Conservation (phyloP, 2,888 invertebrate genomes). For the Micropterix aruncella region DNA sequence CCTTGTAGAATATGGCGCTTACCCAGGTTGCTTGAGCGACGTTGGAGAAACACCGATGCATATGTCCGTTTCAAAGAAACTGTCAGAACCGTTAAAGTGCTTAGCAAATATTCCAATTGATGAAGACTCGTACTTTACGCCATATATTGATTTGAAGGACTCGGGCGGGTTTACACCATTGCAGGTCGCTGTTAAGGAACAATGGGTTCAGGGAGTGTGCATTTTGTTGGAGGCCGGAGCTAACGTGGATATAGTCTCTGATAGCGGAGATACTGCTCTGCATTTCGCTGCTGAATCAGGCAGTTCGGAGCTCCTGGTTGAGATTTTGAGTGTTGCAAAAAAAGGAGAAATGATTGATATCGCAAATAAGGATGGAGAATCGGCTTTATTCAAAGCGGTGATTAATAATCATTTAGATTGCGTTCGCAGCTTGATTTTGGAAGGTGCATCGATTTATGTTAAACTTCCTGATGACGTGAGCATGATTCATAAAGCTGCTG, state of each 20-base stretch:
- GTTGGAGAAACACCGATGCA: slow-evolving; percentile 36
- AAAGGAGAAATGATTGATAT: slow-evolving; percentile 31
- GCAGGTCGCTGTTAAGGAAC: slow-evolving; percentile 32
- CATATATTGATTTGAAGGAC: slow-evolving; percentile 32
- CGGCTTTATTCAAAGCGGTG: slow-evolving; percentile 34
- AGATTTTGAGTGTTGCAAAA: slow-evolving; percentile 34
- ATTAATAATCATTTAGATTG: slow-evolving; percentile 26
- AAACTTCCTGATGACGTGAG: slow-evolving; percentile 32
- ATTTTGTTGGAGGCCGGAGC: slow-evolving; percentile 37
- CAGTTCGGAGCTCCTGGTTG: slow-evolving; percentile 30
- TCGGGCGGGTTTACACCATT: slow-evolving; percentile 35
- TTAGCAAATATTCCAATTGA: slow-evolving; percentile 10
- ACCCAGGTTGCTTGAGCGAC: slow-evolving; percentile 25
- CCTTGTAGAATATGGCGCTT: slow-evolving; percentile 27
- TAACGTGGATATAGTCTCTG: slow-evolving; percentile 29
- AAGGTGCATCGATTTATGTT: slow-evolving; percentile 30
- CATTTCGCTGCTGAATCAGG: slow-evolving; percentile 39
- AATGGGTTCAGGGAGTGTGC: slow-evolving; percentile 37
- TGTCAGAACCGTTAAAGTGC: slow-evolving; percentile 29
- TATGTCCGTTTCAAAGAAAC: slow-evolving; percentile 29
- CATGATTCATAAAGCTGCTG: slow-evolving; percentile 45
- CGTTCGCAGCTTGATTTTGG: slow-evolving; percentile 27
- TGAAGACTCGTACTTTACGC: slow-evolving; percentile 7
- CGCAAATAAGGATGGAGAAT: slow-evolving; percentile 32
- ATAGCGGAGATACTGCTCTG: slow-evolving; percentile 36